phyloP scores from a whole-genome alignment of 2,113 vertebrate species.

The Cinclus mexicanus region DNA sequence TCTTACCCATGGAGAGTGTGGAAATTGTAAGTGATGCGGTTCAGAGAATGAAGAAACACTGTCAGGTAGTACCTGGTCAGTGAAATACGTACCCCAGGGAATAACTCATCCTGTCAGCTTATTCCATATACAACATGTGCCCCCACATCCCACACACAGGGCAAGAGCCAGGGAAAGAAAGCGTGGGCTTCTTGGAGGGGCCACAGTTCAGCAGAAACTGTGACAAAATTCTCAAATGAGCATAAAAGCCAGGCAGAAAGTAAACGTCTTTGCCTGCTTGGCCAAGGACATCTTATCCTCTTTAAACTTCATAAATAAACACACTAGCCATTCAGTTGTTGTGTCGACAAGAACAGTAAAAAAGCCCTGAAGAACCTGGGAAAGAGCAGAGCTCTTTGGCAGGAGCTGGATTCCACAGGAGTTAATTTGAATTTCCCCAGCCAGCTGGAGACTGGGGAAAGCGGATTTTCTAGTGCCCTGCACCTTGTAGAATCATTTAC shows the following conservation, averaged over 20 bases:
- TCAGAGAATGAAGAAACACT: neutral
- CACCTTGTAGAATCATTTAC: constrained; percentile 32
- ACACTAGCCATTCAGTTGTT: neutral
- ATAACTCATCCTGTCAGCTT: neutral
- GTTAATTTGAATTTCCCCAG: neutral
- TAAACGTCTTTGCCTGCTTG: neutral
- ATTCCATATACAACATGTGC: neutral
- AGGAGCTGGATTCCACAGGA: neutral
- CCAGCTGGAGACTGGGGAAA: neutral
- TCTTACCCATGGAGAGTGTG: neutral
- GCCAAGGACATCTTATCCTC: neutral
- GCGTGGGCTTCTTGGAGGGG: neutral
- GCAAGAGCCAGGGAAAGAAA: neutral
- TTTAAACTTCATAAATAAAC: neutral
- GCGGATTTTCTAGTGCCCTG: neutral
- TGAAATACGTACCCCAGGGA: neutral
- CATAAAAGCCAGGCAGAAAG: neutral
- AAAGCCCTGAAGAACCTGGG: neutral
- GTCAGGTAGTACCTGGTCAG: neutral
- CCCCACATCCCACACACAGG: neutral
- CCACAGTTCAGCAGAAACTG: neutral
- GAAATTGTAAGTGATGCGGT: neutral
- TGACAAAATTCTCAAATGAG: neutral
- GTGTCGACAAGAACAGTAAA: neutral
- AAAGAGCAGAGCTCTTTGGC: constrained; percentile 5